These are phyloP conservation scores for Myocastor coypus DNA, from an alignment of 2,113 vertebrate species.

Conservation along the genomic window DNA sequence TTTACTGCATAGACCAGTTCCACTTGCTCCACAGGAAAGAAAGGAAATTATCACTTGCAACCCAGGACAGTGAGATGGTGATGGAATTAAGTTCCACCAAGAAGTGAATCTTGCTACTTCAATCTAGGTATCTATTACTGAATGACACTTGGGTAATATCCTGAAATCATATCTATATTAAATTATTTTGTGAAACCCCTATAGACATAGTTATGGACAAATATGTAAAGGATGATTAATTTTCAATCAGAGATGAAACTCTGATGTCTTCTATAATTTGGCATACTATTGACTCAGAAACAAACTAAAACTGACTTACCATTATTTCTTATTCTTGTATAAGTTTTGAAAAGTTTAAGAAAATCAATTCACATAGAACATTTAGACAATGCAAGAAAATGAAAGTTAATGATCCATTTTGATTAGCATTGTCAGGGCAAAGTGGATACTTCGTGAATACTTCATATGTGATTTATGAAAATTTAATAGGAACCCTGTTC, in stretches of 20 bases:
- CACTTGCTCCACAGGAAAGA: neutral
- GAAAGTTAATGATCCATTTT: constrained; percentile 37
- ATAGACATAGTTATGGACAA: neutral
- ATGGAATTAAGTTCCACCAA: constrained; percentile 16
- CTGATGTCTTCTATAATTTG: neutral
- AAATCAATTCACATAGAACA: neutral
- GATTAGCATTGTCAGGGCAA: neutral
- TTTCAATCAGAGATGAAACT: neutral
- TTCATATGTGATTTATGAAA: neutral
- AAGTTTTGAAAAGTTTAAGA: neutral
- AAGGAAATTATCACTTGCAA: neutral
- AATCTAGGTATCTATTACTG: constrained; percentile 19
- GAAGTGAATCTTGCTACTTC: neutral
- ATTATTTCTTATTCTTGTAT: neutral
- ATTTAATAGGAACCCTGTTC: neutral
- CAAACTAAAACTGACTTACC: neutral
- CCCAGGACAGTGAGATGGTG: neutral
- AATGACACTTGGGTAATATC: constrained; percentile 30
- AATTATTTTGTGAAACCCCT: constrained; percentile 36
- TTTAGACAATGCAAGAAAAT: neutral
- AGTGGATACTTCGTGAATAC: constrained; percentile 13
- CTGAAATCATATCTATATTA: neutral
- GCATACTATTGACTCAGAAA: constrained; percentile 17
- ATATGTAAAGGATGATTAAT: constrained; percentile 24
- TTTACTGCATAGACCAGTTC: neutral